These are phyloP conservation scores for Lycaon pictus DNA, from an alignment of 2,113 vertebrate species.

Conservation along the genomic window DNA sequence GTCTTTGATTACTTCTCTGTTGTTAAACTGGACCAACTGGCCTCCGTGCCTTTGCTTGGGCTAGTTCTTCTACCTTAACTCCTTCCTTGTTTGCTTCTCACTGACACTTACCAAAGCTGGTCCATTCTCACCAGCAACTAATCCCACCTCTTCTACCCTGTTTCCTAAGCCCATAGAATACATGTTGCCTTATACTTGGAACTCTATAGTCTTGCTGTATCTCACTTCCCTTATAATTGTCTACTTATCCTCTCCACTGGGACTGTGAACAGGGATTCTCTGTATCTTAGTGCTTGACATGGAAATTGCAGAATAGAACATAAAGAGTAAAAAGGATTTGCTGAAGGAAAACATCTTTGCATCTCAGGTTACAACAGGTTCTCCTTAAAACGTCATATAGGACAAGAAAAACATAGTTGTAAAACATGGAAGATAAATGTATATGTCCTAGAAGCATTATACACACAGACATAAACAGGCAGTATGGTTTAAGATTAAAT, in stretches of 20 bases:
- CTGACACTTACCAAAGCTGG: neutral
- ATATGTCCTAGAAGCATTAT: neutral
- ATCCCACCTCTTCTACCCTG: neutral
- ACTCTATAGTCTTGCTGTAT: neutral
- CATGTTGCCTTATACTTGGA: too few species aligned
- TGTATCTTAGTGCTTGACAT: neutral
- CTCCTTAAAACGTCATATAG: neutral
- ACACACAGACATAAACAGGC: neutral
- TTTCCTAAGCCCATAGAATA: neutral
- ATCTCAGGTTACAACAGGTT: neutral
- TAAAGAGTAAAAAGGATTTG: neutral
- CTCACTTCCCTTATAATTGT: neutral
- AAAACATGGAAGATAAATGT: neutral
- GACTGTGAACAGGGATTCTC: neutral
- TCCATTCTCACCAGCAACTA: neutral
- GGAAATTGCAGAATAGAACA: neutral
- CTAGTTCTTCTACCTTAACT: neutral
- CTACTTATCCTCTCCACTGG: accelerated
- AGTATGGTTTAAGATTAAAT: neutral
- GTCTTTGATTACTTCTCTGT: neutral
- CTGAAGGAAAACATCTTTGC: constrained; percentile 18
- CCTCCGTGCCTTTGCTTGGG: neutral
- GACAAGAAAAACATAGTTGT: neutral
- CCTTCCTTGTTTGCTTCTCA: neutral
- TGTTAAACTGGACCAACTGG: neutral